phyloP scores from a whole-genome alignment of 1,140 invertebrate genomes.

The Hylyphantes graminicola region DNA sequence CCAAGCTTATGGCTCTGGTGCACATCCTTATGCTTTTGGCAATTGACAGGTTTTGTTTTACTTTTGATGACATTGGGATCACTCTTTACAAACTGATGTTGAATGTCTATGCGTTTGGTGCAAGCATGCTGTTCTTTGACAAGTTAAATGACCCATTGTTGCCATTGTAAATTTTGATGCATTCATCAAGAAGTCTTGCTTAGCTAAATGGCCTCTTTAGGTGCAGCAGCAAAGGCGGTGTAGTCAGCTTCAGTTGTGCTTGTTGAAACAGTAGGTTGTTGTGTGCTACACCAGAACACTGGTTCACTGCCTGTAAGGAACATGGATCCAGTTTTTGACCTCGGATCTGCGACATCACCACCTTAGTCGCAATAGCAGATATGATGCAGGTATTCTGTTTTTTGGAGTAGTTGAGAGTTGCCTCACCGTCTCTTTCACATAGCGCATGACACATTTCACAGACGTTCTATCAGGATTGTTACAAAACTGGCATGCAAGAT shows the following conservation, averaged over 20 bases:
- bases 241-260: constrained; percentile 3
- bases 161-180: constrained; percentile 48
- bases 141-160: constrained; percentile 64
- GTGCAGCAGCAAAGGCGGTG: neutral
- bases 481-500: constrained; percentile 69
- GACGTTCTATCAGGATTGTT: constrained; percentile 63
- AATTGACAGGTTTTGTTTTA: neutral
- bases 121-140: constrained; percentile 59
- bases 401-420: neutral
- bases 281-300: constrained; percentile 62
- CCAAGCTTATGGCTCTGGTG: neutral
- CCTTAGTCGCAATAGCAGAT: constrained; percentile 66
- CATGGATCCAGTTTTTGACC: constrained; percentile 64
- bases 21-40: neutral
- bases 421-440: constrained; percentile 67
- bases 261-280: constrained; percentile 50
- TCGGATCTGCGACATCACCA: constrained; percentile 64
- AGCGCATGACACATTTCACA: constrained; percentile 68
- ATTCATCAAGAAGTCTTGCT: constrained; percentile 37
- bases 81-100: constrained; percentile 65
- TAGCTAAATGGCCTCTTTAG: constrained; percentile 65
- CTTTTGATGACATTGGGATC: constrained; percentile 61
- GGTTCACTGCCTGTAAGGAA: constrained; percentile 64
- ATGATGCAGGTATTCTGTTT: neutral
- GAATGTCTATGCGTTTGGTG: constrained; percentile 64